These are phyloP conservation scores for Pristionchus exspectatus DNA, from an alignment of 2,888 invertebrate species.

Conservation along the genomic window DNA sequence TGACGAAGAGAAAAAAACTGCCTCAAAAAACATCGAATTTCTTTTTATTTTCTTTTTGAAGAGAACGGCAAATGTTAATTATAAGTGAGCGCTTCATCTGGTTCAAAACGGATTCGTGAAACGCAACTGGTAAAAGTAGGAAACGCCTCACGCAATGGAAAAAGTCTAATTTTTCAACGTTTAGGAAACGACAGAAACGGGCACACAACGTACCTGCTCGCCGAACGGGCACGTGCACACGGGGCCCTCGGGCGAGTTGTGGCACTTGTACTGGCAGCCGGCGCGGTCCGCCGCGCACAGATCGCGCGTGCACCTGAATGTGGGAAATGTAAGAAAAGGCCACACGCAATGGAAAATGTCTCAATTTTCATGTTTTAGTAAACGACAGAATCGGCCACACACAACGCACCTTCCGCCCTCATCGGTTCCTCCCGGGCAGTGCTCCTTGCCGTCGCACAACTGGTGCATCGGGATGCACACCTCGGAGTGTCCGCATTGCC, in stretches of 20 bases:
- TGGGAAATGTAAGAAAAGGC: not conserved
- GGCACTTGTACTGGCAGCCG: slow-evolving; percentile 80
- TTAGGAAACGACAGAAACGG: too few species aligned
- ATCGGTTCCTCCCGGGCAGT: slow-evolving; percentile 91
- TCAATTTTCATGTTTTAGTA: too few species aligned
- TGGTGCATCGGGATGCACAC: slow-evolving; percentile 87
- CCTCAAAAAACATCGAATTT: not conserved
- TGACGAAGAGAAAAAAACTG: not conserved
- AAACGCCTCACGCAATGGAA: too few species aligned
- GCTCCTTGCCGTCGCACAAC: slow-evolving; percentile 89
- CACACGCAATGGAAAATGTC: not conserved
- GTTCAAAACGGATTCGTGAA: not conserved
- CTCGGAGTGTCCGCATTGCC: slow-evolving; percentile 70
- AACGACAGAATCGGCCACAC: not conserved
- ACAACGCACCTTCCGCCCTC: slow-evolving; percentile 65
- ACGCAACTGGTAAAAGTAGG: not conserved
- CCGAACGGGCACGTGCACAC: slow-evolving; percentile 92
- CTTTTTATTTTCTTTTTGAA: not conserved
- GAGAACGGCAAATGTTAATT: not conserved
- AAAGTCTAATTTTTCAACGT: too few species aligned
- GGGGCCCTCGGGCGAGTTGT: slow-evolving; percentile 85
- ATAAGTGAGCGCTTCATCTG: not conserved
- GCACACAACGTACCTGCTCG: slow-evolving; percentile 84
- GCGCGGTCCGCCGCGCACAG: slow-evolving; percentile 80
- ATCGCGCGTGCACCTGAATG: slow-evolving; percentile 73